These are phyloP conservation scores for Agrochola lota DNA, from an alignment of 2,888 invertebrate genomes.

Conservation along the genomic window DNA sequence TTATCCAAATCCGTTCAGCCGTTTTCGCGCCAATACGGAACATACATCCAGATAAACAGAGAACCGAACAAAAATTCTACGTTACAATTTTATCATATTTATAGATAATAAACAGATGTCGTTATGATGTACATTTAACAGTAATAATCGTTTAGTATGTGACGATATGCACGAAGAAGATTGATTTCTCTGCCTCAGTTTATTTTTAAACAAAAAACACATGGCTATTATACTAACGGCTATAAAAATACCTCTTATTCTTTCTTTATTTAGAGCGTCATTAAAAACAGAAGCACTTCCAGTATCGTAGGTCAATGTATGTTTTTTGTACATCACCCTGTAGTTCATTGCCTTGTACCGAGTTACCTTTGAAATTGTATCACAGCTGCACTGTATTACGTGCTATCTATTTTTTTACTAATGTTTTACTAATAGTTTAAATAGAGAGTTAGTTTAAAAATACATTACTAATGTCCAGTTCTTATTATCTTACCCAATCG, in stretches of 20 bases:
- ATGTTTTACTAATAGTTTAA: constrained; percentile 10
- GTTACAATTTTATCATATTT: not conserved
- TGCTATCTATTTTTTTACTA: constrained; percentile 4
- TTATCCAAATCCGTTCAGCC: not conserved
- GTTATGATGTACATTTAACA: not conserved
- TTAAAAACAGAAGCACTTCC: constrained; percentile 43
- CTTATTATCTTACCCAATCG: not conserved
- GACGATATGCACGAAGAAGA: not conserved
- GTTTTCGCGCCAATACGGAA: not conserved
- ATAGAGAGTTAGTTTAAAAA: constrained; percentile 3
- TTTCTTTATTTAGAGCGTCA: constrained; percentile 20
- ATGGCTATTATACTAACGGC: constrained; percentile 12
- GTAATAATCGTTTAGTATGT: not conserved
- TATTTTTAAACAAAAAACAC: constrained; percentile 18
- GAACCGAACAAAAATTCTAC: not conserved
- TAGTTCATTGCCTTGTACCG: constrained; percentile 44
- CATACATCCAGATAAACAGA: not conserved
- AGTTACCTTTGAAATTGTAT: constrained; percentile 37
- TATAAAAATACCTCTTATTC: not conserved
- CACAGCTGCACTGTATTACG: constrained; percentile 6
- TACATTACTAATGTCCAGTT: not conserved
- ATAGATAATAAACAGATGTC: not conserved
- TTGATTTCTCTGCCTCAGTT: not conserved
- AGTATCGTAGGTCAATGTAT: constrained; percentile 38
- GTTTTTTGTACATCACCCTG: constrained; percentile 23